A percentile compares a stretch with the other conserved stretches of the same genome.
Evolutionary conservation across 2,888 invertebrate genomes (phyloP).

Genomic region (Pseudococcus viburni): DNA sequence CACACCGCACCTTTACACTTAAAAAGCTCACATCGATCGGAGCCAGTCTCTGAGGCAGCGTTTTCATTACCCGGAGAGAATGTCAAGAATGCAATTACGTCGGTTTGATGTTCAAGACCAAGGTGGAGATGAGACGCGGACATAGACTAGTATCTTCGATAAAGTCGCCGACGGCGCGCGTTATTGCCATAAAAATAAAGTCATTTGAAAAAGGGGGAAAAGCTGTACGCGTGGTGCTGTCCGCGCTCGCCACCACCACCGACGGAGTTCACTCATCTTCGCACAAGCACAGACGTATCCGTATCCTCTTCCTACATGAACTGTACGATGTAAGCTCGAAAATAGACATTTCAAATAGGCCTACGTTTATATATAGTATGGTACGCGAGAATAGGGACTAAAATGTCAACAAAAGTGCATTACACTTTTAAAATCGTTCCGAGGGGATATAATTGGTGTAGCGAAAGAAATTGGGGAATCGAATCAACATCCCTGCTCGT

Average conservation of each 20-base stretch:
- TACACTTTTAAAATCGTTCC: slow-evolving; percentile 51
- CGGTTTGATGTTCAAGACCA: slow-evolving; percentile 32
- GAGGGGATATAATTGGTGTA: slow-evolving; percentile 38
- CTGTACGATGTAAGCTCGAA: slow-evolving; percentile 1
- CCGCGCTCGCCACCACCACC: background rate
- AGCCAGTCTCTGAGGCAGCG: background rate
- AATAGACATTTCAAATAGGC: slow-evolving; percentile 50
- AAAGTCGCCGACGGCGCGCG: slow-evolving; percentile 46
- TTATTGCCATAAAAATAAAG: slow-evolving; percentile 56
- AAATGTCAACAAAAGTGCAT: slow-evolving; percentile 57
- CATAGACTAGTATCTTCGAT: slow-evolving; percentile 34
- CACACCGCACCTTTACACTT: background rate
- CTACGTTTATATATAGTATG: background rate
- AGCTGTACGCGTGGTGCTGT: background rate
- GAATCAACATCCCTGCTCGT: background rate
- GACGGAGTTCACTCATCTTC: slow-evolving; percentile 10
- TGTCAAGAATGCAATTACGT: slow-evolving; percentile 46
- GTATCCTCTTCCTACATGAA: background rate
- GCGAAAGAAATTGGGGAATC: slow-evolving; percentile 44
- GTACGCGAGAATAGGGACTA: slow-evolving; percentile 22
- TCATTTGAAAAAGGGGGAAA: slow-evolving; percentile 29
- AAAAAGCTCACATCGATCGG: background rate
- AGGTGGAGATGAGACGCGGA: background rate
- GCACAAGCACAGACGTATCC: background rate
- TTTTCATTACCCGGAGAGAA: slow-evolving; percentile 19